Conservation (phyloP, 2,113 vertebrate species). For the Danio rerio region GRCz12tu NC_133182.1:20206001-20206500, state of each 20-base stretch:
- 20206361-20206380: neutral
- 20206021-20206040: neutral
- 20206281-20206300: neutral
- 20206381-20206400: neutral
- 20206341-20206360: neutral
- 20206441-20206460: neutral
- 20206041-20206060: neutral
- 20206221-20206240: neutral
- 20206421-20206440: neutral
- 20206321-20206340: neutral
- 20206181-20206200: conserved; percentile 25
- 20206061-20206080: conserved; percentile 13
- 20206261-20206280: conserved; percentile 8
- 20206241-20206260: neutral
- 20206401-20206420: neutral
- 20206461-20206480: neutral
- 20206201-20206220: conserved; percentile 4
- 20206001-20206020: neutral
- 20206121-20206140: neutral
- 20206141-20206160: conserved; percentile 10
- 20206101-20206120: neutral
- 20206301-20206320: conserved; percentile 8
- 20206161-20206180: conserved; percentile 8
- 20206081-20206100: neutral
- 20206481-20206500: neutral